These are phyloP conservation scores for Mormyrus lacerda DNA, from an alignment of 2,113 vertebrate genomes.

Conservation along the genomic window DNA sequence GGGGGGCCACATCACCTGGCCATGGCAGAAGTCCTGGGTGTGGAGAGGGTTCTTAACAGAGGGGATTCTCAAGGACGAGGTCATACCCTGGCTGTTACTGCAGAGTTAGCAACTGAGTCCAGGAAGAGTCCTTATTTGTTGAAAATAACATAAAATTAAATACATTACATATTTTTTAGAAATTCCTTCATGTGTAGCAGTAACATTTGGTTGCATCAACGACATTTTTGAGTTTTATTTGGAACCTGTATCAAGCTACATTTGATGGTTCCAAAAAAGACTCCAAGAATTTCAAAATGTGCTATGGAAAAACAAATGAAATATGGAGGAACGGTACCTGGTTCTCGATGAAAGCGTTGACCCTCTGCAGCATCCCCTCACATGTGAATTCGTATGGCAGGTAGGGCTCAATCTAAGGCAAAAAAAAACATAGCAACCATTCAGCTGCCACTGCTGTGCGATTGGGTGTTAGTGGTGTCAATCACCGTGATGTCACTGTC, in stretches of 20 bases:
- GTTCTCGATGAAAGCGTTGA: conserved; percentile 91
- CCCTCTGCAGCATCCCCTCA: conserved; percentile 95
- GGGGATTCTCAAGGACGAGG: neutral
- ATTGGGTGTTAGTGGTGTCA: neutral
- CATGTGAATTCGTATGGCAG: conserved; percentile 97
- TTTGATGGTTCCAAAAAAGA: neutral
- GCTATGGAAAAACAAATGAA: neutral
- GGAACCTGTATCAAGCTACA: neutral
- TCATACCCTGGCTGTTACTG: neutral
- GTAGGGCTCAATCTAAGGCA: conserved; percentile 84
- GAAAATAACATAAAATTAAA: neutral
- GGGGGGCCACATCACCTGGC: conserved; percentile 98
- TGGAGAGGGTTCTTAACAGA: neutral
- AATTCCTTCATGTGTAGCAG: neutral
- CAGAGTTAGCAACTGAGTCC: neutral
- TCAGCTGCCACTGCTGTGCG: neutral
- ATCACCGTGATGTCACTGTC: neutral
- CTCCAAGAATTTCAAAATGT: neutral
- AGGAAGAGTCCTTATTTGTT: neutral
- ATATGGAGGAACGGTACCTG: conserved; percentile 62
- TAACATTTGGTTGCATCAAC: neutral
- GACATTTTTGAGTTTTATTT: neutral
- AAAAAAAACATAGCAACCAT: neutral
- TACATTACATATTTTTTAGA: neutral
- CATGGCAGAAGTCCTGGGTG: conserved; percentile 91